Evolutionary conservation across 2,113 vertebrate genomes (phyloP).

Genomic region (Odocoileus hemionus): DNA sequence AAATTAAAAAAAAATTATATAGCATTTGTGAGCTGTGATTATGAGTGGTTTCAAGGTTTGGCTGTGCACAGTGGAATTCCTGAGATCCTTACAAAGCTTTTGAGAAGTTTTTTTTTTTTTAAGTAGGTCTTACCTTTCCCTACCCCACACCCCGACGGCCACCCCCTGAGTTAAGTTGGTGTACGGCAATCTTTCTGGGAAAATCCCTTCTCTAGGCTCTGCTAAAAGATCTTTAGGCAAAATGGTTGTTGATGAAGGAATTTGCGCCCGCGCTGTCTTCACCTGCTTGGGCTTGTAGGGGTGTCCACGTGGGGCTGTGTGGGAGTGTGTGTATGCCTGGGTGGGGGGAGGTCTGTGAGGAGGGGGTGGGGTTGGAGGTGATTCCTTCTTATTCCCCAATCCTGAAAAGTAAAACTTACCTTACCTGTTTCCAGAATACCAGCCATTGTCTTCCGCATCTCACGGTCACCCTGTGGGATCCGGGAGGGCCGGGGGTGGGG

Average conservation of each 20-base stretch:
- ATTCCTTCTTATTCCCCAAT: not conserved
- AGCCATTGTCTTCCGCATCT: not conserved
- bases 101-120: not conserved
- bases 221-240: not conserved
- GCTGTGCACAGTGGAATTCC: not conserved
- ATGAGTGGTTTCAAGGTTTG: not conserved
- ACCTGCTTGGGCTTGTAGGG: constrained; percentile 50
- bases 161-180: not conserved
- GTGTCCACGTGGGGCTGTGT: not conserved
- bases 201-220: not conserved
- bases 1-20: not conserved
- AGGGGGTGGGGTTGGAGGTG: not conserved
- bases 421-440: constrained; percentile 29
- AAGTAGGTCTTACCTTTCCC: not conserved
- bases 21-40: not conserved
- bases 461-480: not conserved
- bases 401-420: not conserved
- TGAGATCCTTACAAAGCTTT: rapidly evolving
- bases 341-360: not conserved
- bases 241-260: not conserved
- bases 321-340: not conserved
- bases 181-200: not conserved
- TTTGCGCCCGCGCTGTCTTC: rapidly evolving
- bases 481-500: not conserved
- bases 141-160: not conserved